Evolutionary conservation across 2,797 vertebrate genomes (phyloP).

Genomic region (Sebastes hopkinsi): DNA sequence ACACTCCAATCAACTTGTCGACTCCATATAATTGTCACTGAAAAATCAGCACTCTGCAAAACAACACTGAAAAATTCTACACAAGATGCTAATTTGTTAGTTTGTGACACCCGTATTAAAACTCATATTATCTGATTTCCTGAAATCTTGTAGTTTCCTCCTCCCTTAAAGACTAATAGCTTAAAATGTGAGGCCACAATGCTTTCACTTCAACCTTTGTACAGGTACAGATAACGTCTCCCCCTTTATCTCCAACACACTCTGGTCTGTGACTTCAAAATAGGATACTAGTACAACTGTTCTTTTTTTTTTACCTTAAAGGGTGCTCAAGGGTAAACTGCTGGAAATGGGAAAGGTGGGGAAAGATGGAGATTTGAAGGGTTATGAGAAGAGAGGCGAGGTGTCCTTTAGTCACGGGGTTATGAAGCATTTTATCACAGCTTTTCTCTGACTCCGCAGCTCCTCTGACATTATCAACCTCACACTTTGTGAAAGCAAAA

Average conservation of each 20-base stretch:
- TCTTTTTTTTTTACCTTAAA: constrained; percentile 24
- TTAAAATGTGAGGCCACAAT: constrained; percentile 5
- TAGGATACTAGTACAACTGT: constrained; percentile 14
- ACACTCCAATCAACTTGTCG: constrained; percentile 48
- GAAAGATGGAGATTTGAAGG: constrained; percentile 53
- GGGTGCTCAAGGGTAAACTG: constrained; percentile 58
- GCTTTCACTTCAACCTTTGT: constrained; percentile 25
- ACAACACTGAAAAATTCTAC: constrained; percentile 15
- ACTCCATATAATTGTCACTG: constrained; percentile 49
- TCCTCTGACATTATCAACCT: constrained; percentile 71
- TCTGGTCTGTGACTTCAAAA: constrained; percentile 39
- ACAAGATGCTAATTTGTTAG: constrained; percentile 30
- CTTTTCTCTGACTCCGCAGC: constrained; percentile 52
- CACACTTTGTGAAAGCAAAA: constrained; percentile 53
- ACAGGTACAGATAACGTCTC: constrained; percentile 22
- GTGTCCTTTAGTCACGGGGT: constrained; percentile 70
- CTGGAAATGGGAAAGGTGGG: constrained; percentile 42
- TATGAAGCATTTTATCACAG: constrained; percentile 71
- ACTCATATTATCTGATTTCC: background rate
- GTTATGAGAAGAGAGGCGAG: constrained; percentile 50
- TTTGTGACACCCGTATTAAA: background rate
- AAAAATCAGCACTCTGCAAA: constrained; percentile 40
- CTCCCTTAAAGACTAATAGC: background rate
- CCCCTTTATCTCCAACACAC: constrained; percentile 40
- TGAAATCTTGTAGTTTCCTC: background rate